These are phyloP conservation scores for Gopherus flavomarginatus DNA, from an alignment of 2,113 vertebrate genomes.

Conservation along the genomic window DNA sequence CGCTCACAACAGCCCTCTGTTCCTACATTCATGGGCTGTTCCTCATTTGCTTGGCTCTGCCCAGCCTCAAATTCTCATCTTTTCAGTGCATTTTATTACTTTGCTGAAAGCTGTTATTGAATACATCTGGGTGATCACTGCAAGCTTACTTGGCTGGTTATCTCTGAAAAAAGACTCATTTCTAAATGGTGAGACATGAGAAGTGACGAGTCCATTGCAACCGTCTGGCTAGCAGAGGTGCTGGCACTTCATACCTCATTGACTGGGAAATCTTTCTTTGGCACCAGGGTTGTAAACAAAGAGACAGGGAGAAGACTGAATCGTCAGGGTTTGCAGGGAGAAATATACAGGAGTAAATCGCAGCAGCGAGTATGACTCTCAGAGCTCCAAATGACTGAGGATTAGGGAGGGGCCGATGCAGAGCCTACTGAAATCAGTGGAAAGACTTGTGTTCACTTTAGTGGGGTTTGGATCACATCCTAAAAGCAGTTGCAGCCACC, in stretches of 20 bases:
- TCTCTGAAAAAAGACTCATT: neutral
- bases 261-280: neutral
- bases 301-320: neutral
- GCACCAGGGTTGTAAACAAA: neutral
- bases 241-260: neutral
- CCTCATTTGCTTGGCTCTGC: neutral
- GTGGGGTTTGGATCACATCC: neutral
- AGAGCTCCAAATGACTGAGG: neutral
- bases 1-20: neutral
- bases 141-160: neutral
- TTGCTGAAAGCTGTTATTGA: neutral
- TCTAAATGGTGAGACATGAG: neutral
- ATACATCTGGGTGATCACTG: neutral
- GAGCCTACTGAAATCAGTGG: neutral
- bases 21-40: neutral
- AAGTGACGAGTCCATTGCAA: neutral
- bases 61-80: neutral
- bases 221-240: neutral
- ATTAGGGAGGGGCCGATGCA: neutral
- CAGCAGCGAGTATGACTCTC: neutral
- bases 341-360: neutral
- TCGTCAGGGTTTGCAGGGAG: neutral
- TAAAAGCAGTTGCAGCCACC: neutral
- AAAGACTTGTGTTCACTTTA: neutral
- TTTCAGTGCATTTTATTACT: neutral